phyloP scores from a whole-genome alignment of 2,113 vertebrate genomes.

The Labrus mixtus region DNA sequence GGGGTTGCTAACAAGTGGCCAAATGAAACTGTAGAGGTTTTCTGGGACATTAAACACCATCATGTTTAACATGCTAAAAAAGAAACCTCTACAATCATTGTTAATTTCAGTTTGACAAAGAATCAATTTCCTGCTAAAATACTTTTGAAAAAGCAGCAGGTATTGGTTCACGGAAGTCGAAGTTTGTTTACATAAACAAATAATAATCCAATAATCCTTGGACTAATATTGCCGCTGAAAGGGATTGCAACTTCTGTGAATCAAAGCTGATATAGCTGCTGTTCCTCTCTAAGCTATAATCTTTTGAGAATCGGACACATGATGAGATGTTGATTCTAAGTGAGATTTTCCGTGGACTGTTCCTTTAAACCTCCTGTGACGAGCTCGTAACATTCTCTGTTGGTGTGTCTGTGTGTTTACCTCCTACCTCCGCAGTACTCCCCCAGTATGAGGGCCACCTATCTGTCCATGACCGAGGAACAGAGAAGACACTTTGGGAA shows the following conservation, averaged over 20 bases:
- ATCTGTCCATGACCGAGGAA: conserved; percentile 93
- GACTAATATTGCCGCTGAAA: background rate
- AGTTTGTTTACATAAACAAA: background rate
- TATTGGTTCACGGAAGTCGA: background rate
- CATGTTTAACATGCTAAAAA: too few species aligned
- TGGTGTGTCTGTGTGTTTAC: conserved; percentile 36
- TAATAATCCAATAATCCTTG: background rate
- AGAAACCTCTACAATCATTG: too few species aligned
- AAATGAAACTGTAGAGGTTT: too few species aligned
- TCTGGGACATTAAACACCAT: too few species aligned
- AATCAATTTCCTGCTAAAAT: too few species aligned
- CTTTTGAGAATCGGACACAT: background rate
- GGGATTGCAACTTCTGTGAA: background rate
- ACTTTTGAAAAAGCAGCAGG: too few species aligned
- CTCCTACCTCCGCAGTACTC: conserved; percentile 87
- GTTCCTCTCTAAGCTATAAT: background rate
- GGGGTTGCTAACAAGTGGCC: too few species aligned
- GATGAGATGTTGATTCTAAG: background rate
- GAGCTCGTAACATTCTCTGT: conserved; percentile 7
- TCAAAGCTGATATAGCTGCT: background rate
- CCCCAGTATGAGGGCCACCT: conserved; percentile 96
- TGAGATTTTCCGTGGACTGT: conserved; percentile 27
- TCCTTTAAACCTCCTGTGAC: conserved; percentile 18
- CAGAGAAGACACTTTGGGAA: conserved; percentile 86
- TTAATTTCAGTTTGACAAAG: too few species aligned